phyloP scores from a whole-genome alignment of 2,888 invertebrate genomes.

The Phengaris arion region DNA sequence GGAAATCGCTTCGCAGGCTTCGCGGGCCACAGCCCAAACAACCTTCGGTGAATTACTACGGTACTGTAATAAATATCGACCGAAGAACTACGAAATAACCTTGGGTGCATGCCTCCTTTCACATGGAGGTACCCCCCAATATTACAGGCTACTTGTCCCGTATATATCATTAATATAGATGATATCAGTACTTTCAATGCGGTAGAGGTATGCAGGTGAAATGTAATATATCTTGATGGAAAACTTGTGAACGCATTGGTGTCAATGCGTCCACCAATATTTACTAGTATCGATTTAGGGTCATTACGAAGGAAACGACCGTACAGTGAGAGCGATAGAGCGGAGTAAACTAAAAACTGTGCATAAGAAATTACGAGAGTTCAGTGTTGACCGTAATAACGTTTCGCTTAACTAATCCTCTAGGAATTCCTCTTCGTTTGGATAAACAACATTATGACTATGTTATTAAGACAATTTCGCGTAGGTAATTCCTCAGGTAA shows the following conservation, averaged over 20 bases:
- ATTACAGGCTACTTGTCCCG: slow-evolving; percentile 33
- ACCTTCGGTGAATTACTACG: slow-evolving; percentile 33
- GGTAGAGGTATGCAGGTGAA: not conserved
- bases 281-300: slow-evolving; percentile 7
- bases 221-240: not conserved
- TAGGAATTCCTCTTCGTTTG: too few relatives aligned
- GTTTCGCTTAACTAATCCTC: too few relatives aligned
- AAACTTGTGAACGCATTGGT: not conserved
- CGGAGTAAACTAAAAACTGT: not conserved
- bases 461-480: not conserved
- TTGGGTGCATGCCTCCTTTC: slow-evolving; percentile 59
- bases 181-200: not conserved
- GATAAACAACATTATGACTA: too few relatives aligned
- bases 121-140: slow-evolving; percentile 45
- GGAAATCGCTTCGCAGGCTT: slow-evolving; percentile 4
- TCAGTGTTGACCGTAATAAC: too few relatives aligned
- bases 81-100: slow-evolving; percentile 51
- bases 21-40: too few relatives aligned
- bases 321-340: not conserved
- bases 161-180: slow-evolving; percentile 31
- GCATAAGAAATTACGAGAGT: too few relatives aligned
- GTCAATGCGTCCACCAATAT: not conserved
- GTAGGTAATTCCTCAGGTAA: not conserved
- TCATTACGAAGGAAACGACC: not conserved
- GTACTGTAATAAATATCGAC: slow-evolving; percentile 51